Conservation (phyloP, 2,797 vertebrate species). For the Tinamus major region DNA sequence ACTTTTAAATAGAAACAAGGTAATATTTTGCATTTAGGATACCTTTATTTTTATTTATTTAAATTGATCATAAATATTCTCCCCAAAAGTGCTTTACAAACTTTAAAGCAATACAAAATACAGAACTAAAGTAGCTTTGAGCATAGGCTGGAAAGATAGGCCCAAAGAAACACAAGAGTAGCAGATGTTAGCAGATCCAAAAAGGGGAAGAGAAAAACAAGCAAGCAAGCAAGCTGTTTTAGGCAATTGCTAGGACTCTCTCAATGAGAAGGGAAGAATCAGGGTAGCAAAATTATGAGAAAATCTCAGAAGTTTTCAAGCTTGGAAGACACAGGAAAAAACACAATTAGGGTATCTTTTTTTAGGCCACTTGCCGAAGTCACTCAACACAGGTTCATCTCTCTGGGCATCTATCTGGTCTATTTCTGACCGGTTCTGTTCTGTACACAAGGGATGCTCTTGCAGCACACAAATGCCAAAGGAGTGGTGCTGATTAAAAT, state of each 20-base stretch:
- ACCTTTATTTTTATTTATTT: background rate
- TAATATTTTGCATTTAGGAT: background rate
- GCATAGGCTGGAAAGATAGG: background rate
- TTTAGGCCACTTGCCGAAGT: conserved; percentile 32
- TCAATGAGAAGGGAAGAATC: background rate
- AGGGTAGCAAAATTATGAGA: background rate
- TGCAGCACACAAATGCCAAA: background rate
- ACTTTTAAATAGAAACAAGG: background rate
- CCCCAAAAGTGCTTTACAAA: background rate
- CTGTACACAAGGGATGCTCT: background rate
- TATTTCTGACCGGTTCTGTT: conserved; percentile 51
- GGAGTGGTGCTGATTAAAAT: conserved; percentile 62
- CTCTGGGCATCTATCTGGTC: background rate
- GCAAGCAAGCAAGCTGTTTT: background rate
- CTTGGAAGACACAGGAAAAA: conserved; percentile 21
- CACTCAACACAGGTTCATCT: background rate
- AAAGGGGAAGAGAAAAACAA: background rate
- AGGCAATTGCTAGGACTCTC: background rate
- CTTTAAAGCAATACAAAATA: background rate
- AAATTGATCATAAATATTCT: background rate
- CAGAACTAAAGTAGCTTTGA: background rate
- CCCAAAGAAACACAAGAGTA: background rate
- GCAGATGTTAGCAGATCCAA: background rate
- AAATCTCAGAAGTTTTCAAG: conserved; percentile 20
- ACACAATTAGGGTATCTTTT: background rate